Percentiles rank a stretch among this genome's conserved stretches.
phyloP scores from a whole-genome alignment of 2,113 vertebrate genomes.

The Origma solitaria region DNA sequence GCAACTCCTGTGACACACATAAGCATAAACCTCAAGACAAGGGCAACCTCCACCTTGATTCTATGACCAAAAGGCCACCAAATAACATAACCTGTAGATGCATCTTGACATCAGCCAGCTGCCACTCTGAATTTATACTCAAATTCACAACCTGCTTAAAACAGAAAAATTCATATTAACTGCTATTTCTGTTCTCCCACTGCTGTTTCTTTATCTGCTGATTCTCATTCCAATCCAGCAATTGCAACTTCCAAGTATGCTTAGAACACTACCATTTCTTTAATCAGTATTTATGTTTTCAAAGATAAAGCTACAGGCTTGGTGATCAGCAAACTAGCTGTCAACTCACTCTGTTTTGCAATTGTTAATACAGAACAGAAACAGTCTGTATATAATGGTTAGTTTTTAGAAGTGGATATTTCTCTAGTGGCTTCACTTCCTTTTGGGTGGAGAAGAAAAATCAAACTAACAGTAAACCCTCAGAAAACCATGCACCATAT shows the following conservation, averaged over 20 bases:
- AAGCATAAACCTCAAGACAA: not conserved
- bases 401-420: not conserved
- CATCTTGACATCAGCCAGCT: not conserved
- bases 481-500: not conserved
- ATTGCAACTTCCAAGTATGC: not conserved
- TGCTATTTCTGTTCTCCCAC: not conserved
- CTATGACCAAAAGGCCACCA: rapidly evolving
- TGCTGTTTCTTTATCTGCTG: not conserved
- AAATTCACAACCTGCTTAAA: not conserved
- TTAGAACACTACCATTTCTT: not conserved
- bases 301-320: not conserved
- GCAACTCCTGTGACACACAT: not conserved
- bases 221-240: not conserved
- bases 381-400: not conserved
- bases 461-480: not conserved
- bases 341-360: not conserved
- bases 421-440: not conserved
- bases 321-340: not conserved
- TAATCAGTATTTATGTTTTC: not conserved
- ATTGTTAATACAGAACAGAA: not conserved
- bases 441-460: not conserved
- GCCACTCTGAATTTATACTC: not conserved
- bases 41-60: not conserved
- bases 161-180: not conserved
- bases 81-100: not conserved